These are phyloP conservation scores for Clostera curtula DNA, from an alignment of 2,888 invertebrate species.

Conservation along the genomic window DNA sequence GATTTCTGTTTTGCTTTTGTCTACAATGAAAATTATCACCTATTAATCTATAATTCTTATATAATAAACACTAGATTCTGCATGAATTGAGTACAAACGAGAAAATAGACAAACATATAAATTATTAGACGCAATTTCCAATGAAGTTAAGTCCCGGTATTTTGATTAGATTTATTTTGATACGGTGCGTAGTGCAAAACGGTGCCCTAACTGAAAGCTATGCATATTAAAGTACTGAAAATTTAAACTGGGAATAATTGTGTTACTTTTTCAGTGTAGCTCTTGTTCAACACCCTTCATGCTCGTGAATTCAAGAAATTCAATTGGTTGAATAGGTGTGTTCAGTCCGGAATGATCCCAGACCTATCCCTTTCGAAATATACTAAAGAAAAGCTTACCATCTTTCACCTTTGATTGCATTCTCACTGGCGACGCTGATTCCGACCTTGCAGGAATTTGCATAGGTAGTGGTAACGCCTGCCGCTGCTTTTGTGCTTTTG, in stretches of 20 bases:
- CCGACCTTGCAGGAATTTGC: constrained; percentile 30
- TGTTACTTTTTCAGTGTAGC: no score
- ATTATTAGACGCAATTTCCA: no score
- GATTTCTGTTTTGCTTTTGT: constrained; percentile 5
- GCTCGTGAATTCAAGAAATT: no score
- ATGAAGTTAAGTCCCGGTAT: constrained; percentile 6
- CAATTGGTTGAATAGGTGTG: no score
- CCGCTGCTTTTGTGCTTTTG: constrained; percentile 33
- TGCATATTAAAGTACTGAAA: constrained; percentile 46
- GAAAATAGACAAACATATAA: constrained; percentile 21
- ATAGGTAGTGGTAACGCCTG: constrained; percentile 37
- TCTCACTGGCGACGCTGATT: constrained; percentile 24
- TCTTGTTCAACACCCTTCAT: no score
- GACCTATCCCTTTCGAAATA: constrained; percentile 19
- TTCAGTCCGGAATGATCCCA: constrained; percentile 38
- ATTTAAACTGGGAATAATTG: constrained; percentile 41
- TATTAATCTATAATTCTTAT: no score
- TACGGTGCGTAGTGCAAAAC: constrained; percentile 44
- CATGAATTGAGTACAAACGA: no score
- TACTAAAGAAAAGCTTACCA: constrained; percentile 28
- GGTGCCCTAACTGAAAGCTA: constrained; percentile 24
- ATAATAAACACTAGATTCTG: no score
- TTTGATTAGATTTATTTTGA: constrained; percentile 10
- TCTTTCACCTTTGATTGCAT: constrained; percentile 46
- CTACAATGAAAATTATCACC: constrained; percentile 2